These are phyloP conservation scores for Pelodiscus sinensis DNA, from an alignment of 2,113 vertebrate genomes.

Conservation along the genomic window DNA sequence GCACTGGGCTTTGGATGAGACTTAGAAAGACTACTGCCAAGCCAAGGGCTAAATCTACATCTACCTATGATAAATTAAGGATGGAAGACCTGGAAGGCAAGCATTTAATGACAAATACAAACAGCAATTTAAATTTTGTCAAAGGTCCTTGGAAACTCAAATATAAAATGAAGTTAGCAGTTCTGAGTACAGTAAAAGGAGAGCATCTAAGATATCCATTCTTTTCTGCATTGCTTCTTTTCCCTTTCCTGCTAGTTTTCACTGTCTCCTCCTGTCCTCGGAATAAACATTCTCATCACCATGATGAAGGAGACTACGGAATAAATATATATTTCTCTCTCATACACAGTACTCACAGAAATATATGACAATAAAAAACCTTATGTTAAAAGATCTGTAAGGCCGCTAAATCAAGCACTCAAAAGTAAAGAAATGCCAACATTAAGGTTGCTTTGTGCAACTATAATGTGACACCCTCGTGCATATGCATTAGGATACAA, in stretches of 20 bases:
- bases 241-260: not conserved
- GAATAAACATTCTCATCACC: not conserved
- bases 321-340: not conserved
- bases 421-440: not conserved
- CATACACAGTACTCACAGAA: not conserved
- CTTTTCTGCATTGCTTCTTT: not conserved
- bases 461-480: not conserved
- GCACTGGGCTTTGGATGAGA: not conserved
- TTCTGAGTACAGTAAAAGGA: not conserved
- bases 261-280: not conserved
- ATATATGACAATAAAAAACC: not conserved
- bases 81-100: not conserved
- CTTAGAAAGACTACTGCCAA: not conserved
- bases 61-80: not conserved
- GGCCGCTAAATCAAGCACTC: not conserved
- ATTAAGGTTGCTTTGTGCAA: not conserved
- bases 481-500: not conserved
- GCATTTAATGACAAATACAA: not conserved
- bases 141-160: not conserved
- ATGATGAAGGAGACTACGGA: not conserved
- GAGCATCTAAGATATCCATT: not conserved
- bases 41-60: not conserved
- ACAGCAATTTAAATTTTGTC: not conserved
- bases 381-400: not conserved
- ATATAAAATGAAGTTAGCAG: not conserved